These are phyloP conservation scores for Drosophila guanche DNA, from an alignment of 1,140 invertebrate genomes.

Conservation along the genomic window DNA sequence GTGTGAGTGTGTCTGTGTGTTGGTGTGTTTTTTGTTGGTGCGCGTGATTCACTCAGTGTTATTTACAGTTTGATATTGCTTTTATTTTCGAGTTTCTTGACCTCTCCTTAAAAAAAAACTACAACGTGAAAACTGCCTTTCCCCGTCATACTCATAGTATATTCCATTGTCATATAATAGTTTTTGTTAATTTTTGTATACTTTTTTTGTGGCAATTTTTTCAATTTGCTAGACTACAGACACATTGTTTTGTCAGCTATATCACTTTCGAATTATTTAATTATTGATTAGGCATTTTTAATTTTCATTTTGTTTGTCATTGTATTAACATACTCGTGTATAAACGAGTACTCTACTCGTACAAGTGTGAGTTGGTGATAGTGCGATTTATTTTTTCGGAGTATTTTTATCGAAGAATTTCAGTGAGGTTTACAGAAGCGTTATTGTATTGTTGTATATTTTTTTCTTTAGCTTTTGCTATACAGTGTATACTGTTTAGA, in stretches of 20 bases:
- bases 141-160: background rate
- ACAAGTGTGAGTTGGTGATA: conserved; percentile 31
- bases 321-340: background rate
- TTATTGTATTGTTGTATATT: conserved; percentile 26
- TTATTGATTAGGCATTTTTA: conserved; percentile 70
- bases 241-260: conserved; percentile 79
- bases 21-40: conserved; percentile 21
- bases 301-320: conserved; percentile 37
- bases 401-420: conserved; percentile 77
- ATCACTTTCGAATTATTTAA: conserved; percentile 80
- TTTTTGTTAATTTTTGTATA: conserved; percentile 22
- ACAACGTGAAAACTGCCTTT: conserved; percentile 1
- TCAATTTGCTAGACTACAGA: conserved; percentile 67
- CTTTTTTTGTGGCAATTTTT: conserved; percentile 23
- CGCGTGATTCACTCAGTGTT: conserved; percentile 60
- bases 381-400: conserved; percentile 12
- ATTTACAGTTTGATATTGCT: conserved; percentile 62
- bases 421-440: conserved; percentile 82
- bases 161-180: conserved; percentile 29
- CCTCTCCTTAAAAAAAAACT: conserved; percentile 37
- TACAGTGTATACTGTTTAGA: conserved; percentile 60
- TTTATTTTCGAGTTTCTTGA: conserved; percentile 24
- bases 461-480: conserved; percentile 26
- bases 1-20: conserved; percentile 11
- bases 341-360: conserved; percentile 27